A percentile compares a stretch with the other conserved stretches of the same genome.
Evolutionary conservation across 2,888 invertebrate genomes (phyloP).

Genomic region (Brachycybe producta): DNA sequence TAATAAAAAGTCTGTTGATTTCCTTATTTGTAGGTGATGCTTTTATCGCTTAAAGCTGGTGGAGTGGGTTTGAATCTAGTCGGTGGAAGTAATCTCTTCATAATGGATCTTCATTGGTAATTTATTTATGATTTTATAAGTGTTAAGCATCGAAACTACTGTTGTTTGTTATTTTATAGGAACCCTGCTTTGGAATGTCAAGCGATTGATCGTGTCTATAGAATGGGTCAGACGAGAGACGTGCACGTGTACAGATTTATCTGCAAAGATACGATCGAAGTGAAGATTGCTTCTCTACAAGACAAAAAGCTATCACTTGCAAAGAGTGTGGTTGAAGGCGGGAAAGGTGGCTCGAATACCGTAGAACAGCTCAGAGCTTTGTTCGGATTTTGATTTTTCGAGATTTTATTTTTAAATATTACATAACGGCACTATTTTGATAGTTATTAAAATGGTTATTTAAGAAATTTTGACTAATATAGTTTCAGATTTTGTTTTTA

Average conservation of each 20-base stretch:
- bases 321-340: conserved; percentile 53
- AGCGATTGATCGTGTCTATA: conserved; percentile 83
- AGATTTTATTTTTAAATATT: too few relatives aligned
- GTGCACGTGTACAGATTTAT: conserved; percentile 77
- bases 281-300: conserved; percentile 66
- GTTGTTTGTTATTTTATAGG: conserved; percentile 26
- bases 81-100: conserved; percentile 79
- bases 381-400: too few relatives aligned
- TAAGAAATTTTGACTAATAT: too few relatives aligned
- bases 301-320: conserved; percentile 65
- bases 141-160: neutral
- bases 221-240: conserved; percentile 71
- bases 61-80: conserved; percentile 88
- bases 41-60: conserved; percentile 82
- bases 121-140: neutral
- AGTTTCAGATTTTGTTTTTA: too few relatives aligned
- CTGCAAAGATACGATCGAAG: conserved; percentile 74
- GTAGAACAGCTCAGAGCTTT: conserved; percentile 49
- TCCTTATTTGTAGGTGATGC: conserved; percentile 38
- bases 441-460: too few relatives aligned
- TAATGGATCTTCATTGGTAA: conserved; percentile 82
- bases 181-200: conserved; percentile 92
- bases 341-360: conserved; percentile 50
- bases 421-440: too few relatives aligned
- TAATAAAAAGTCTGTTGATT: neutral